phyloP scores from a whole-genome alignment of 37 sponge, comb jelly and placozoan genomes.

The Halichondria panicea region DNA sequence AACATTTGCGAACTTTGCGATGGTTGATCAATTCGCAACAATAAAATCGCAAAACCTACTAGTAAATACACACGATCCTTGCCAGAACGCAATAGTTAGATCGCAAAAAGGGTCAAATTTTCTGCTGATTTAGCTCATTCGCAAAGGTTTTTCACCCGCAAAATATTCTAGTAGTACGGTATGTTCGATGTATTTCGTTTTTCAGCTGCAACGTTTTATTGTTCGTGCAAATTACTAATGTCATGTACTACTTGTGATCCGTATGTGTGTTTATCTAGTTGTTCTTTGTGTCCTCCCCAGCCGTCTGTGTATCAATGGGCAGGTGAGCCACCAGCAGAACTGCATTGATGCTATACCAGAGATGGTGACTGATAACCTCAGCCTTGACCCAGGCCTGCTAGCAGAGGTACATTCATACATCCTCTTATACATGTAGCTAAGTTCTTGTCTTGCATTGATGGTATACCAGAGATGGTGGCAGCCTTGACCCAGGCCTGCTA shows the following conservation, averaged over 20 bases:
- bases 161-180: too few relatives aligned
- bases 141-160: too few relatives aligned
- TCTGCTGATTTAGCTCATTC: too few relatives aligned
- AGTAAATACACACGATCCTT: too few relatives aligned
- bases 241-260: background rate
- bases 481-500: conserved; percentile 53
- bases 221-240: too few relatives aligned
- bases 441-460: background rate
- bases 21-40: too few relatives aligned
- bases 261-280: background rate
- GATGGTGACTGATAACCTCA: conserved; percentile 36
- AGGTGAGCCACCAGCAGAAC: conserved; percentile 43
- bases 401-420: conserved; percentile 31
- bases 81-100: too few relatives aligned
- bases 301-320: conserved; percentile 26
- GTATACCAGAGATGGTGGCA: conserved; percentile 39
- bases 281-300: background rate
- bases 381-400: conserved; percentile 53
- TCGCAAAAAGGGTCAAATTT: too few relatives aligned
- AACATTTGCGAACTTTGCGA: too few relatives aligned
- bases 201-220: too few relatives aligned
- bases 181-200: too few relatives aligned
- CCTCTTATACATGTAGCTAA: background rate
- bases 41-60: too few relatives aligned
- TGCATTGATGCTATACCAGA: conserved; percentile 56